Conservation (phyloP, 2,888 invertebrate genomes). For the Rhagonycha lutea region DNA sequence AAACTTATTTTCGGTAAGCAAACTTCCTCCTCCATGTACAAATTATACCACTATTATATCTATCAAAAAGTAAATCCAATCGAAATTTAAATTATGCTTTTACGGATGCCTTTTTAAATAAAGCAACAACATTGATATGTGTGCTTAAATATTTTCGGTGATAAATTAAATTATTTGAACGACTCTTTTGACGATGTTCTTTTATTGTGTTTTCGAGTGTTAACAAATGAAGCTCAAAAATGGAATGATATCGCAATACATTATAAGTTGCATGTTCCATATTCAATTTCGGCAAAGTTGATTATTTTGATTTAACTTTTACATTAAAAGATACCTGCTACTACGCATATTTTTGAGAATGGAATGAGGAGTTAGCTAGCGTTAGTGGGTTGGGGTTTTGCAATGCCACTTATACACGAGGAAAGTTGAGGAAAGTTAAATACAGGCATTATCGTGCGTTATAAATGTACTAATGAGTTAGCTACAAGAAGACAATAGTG, state of each 20-base stretch:
- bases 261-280: neutral
- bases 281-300: neutral
- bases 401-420: neutral
- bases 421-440: neutral
- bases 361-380: neutral
- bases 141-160: neutral
- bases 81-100: neutral
- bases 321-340: neutral
- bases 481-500: constrained; percentile 39
- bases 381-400: neutral
- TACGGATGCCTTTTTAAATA: neutral
- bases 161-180: neutral
- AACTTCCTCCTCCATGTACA: neutral
- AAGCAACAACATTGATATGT: neutral
- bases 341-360: neutral
- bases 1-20: neutral
- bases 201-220: neutral
- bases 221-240: neutral
- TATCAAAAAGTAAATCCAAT: neutral
- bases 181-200: neutral
- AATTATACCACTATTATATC: no score
- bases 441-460: neutral
- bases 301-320: neutral
- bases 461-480: constrained; percentile 34
- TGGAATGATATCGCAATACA: neutral